Conservation (phyloP, 1,140 invertebrate genomes). For the Orchesella cincta region DNA sequence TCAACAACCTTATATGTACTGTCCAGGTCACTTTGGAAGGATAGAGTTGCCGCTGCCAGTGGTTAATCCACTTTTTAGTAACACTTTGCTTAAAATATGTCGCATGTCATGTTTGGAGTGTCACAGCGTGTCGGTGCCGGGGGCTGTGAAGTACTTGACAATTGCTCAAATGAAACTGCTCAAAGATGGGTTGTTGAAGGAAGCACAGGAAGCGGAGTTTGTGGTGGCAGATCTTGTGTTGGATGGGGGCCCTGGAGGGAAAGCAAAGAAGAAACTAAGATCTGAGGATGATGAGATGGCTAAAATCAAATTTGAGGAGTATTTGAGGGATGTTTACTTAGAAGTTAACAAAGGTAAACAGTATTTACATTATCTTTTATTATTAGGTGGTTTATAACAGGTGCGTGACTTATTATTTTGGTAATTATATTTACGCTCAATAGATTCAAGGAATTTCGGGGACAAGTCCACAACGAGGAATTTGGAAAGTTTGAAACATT, state of each 20-base stretch:
- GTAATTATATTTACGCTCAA: no score
- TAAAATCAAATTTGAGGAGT: conserved; percentile 40
- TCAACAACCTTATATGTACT: conserved; percentile 66
- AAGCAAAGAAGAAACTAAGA: conserved; percentile 32
- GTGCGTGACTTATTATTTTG: no score
- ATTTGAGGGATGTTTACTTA: conserved; percentile 48
- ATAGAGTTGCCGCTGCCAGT: conserved; percentile 88
- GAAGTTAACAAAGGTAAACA: neutral
- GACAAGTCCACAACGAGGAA: conserved; percentile 59
- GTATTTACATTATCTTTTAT: no score
- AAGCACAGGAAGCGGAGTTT: conserved; percentile 68
- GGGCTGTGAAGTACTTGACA: conserved; percentile 67
- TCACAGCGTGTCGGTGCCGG: conserved; percentile 69
- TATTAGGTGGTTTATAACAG: no score
- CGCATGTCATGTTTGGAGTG: conserved; percentile 72
- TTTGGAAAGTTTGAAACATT: conserved; percentile 64
- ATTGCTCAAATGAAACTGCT: conserved; percentile 74
- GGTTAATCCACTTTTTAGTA: conserved; percentile 88
- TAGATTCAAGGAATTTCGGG: no score
- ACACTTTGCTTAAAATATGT: conserved; percentile 69
- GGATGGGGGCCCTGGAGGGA: conserved; percentile 13
- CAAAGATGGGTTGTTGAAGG: conserved; percentile 70
- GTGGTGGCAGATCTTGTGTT: conserved; percentile 39
- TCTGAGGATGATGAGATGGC: conserved; percentile 36
- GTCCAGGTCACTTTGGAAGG: conserved; percentile 93